Conservation (phyloP, 92 coral and sea anemone genomes). For the Actinernus sp. region DNA sequence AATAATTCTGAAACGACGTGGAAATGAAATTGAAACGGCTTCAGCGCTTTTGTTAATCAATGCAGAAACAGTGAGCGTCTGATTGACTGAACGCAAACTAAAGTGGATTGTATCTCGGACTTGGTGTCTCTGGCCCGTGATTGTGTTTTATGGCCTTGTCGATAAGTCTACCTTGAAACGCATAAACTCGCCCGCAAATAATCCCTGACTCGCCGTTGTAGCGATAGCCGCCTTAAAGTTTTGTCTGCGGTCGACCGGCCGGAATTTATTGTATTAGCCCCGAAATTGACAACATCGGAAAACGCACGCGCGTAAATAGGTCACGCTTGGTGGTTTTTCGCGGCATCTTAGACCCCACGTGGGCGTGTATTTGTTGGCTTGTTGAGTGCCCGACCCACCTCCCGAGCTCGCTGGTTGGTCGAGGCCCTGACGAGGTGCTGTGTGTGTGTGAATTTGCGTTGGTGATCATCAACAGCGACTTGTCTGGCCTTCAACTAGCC, state of each 20-base stretch:
- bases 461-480: conserved; percentile 68
- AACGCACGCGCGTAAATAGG: conserved; percentile 89
- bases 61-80: too few relatives aligned
- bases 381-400: conserved; percentile 94
- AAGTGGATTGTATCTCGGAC: conserved; percentile 7
- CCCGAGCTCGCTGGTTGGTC: conserved; percentile 91
- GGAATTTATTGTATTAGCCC: conserved; percentile 66
- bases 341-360: conserved; percentile 86
- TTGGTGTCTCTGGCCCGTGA: background rate
- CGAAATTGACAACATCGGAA: conserved; percentile 72
- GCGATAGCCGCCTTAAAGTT: conserved; percentile 31
- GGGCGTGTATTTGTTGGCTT: conserved; percentile 88
- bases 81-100: conserved; percentile 1
- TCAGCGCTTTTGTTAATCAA: too few relatives aligned
- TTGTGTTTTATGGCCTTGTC: conserved; percentile 4
- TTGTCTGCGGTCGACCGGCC: conserved; percentile 66
- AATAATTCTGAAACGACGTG: background rate
- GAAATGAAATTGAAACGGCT: conserved; percentile 18
- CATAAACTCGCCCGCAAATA: conserved; percentile 2
- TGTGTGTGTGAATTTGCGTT: conserved; percentile 78
- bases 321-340: conserved; percentile 91
- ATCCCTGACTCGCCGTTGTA: background rate
- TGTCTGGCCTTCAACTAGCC: conserved; percentile 32
- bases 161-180: background rate
- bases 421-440: conserved; percentile 64